Evolutionary conservation across 2,113 vertebrate species (phyloP), one percentile per base, ranked within the genome.

Genomic region (Embiotoca jacksoni): DNA sequence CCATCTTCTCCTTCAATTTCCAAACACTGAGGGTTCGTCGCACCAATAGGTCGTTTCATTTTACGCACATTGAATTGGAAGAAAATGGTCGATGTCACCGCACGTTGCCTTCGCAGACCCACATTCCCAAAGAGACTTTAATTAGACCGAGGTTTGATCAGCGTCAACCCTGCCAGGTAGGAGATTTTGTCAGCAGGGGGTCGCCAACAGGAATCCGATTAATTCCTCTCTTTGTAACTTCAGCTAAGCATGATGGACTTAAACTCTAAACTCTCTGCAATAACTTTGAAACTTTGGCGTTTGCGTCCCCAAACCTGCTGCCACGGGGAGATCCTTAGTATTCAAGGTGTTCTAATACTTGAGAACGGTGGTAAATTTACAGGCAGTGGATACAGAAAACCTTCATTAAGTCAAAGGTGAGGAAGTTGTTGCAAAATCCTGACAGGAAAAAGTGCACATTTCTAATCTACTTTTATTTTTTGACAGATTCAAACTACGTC

Each of bases 121-220:
- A 32, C 13, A 58, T 47, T 80, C 57, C 7, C 1, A 1, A 23
- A 13, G 46, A 61, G 76, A 71, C 47, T 54, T 11, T 30, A 9
- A 30, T 10, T 66, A 3, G 23, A 47, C 5, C 6, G 33, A 67
- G 37, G 71, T 74, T 72, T 78, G 23, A 86, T 71, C 62, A 44
- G n/a, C 55, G 67, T 77, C 84, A 71, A 9, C 56, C n/a, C 63
- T 44, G 33, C 49, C 68, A 75, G 62, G 88, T 73, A 16, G 31
- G 65, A 80, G 87, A 61, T 72, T 85, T 78, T 62, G 36, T 60
- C 88, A 81, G 89, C 82, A 62, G 89, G 91, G 84, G 86, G 89
- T 77, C 13, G 68, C 53, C 75, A 6, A 36, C 36, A 63, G 75
- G 60, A 85, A 88, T 73, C 89, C 64, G 74, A 83, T 81, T 88